phyloP scores from a whole-genome alignment of 2,113 vertebrate species.

The Embiotoca jacksoni region DNA sequence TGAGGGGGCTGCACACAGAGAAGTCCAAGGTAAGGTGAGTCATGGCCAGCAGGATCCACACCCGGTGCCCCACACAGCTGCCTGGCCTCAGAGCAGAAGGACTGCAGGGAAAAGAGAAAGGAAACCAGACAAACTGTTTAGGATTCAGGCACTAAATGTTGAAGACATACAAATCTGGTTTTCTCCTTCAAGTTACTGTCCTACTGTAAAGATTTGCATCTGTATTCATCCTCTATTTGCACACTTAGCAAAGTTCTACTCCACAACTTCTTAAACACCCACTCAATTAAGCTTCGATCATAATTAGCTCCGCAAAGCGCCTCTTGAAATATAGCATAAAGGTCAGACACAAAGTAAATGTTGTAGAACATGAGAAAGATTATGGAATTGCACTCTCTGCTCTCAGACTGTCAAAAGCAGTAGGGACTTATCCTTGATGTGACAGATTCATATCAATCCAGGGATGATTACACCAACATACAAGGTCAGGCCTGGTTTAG shows the following conservation, averaged over 20 bases:
- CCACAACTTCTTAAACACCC: slow-evolving; percentile 43
- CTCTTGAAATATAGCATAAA: slow-evolving; percentile 56
- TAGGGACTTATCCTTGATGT: slow-evolving; percentile 50
- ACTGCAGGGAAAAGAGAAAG: slow-evolving; percentile 72
- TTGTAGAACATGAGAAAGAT: slow-evolving; percentile 49
- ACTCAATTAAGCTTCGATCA: slow-evolving; percentile 58
- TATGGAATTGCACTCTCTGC: slow-evolving; percentile 38
- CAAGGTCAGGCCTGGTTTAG: slow-evolving; percentile 65
- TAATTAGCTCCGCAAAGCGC: slow-evolving; percentile 58
- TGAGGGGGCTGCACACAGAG: slow-evolving; percentile 81
- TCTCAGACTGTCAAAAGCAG: slow-evolving; percentile 33
- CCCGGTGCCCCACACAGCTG: slow-evolving; percentile 80
- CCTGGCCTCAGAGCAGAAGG: slow-evolving; percentile 79
- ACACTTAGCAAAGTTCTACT: slow-evolving; percentile 52
- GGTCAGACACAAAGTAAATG: slow-evolving; percentile 59
- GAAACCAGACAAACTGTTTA: slow-evolving; percentile 33
- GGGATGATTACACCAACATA: slow-evolving; percentile 55
- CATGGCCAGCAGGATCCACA: slow-evolving; percentile 86
- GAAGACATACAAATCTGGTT: slow-evolving; percentile 16
- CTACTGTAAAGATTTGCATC: slow-evolving; percentile 39
- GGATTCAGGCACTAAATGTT: slow-evolving; percentile 28
- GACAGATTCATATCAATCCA: slow-evolving; percentile 64
- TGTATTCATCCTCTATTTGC: slow-evolving; percentile 46
- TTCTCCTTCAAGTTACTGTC: not conserved
- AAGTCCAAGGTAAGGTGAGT: slow-evolving; percentile 87